Conservation (phyloP, 2,797 vertebrate genomes). For the Artibeus lituratus region DNA sequence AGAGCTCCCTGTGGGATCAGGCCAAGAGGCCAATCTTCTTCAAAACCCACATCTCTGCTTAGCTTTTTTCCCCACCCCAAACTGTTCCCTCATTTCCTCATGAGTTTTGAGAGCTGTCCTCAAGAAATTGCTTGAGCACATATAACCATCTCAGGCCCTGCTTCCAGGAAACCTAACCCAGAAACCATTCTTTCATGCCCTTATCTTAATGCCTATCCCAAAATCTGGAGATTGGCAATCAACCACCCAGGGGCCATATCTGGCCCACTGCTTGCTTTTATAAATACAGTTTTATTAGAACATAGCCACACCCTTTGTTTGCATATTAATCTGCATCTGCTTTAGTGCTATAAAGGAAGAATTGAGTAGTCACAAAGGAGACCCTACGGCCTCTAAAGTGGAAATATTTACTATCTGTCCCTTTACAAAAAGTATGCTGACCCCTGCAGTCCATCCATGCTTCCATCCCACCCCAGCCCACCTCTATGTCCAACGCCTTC, state of each 20-base stretch:
- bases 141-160: not conserved
- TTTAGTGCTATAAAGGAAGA: not conserved
- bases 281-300: conserved; percentile 8
- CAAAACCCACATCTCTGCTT: not conserved
- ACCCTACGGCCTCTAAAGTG: not conserved
- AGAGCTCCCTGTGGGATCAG: not conserved
- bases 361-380: not conserved
- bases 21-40: not conserved
- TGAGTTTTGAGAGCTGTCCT: not conserved
- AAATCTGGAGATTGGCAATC: not conserved
- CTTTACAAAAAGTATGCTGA: not conserved
- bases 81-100: not conserved
- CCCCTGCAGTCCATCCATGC: not conserved
- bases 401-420: not conserved
- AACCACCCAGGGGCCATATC: not conserved
- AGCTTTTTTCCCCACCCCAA: not conserved
- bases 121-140: not conserved
- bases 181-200: not conserved
- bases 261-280: not conserved
- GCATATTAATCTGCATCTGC: not conserved
- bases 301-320: not conserved
- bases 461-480: not conserved
- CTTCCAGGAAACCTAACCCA: not conserved
- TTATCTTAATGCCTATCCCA: not conserved
- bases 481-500: not conserved